These are phyloP conservation scores for Tenthredo mesomela DNA, from an alignment of 2,888 invertebrate species.

Conservation along the genomic window DNA sequence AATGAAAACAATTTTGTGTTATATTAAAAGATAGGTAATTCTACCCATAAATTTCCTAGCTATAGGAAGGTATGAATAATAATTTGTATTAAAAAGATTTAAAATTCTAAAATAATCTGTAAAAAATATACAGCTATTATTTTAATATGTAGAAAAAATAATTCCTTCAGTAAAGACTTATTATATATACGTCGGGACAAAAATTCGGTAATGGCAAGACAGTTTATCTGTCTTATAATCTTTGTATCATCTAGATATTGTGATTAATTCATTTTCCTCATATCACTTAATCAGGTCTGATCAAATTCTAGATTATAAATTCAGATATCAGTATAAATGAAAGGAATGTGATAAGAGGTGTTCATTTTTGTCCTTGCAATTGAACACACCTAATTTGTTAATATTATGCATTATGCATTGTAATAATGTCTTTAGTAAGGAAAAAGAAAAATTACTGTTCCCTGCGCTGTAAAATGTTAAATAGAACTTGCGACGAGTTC, in stretches of 20 bases:
- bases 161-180: background rate
- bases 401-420: conserved; percentile 31
- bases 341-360: background rate
- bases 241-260: background rate
- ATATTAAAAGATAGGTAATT: background rate
- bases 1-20: background rate
- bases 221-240: background rate
- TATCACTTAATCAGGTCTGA: background rate
- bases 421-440: background rate
- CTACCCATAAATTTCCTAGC: conserved; percentile 8
- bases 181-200: background rate
- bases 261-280: background rate
- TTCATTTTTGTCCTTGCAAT: conserved; percentile 6
- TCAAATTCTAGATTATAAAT: background rate
- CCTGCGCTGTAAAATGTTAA: conserved; percentile 78
- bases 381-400: conserved; percentile 21
- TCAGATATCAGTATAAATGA: background rate
- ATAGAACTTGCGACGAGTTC: conserved; percentile 79
- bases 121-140: conserved; percentile 35
- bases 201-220: background rate
- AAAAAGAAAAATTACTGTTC: conserved; percentile 63
- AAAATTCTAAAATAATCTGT: conserved; percentile 36
- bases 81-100: conserved; percentile 8
- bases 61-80: conserved; percentile 8
- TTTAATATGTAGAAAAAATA: background rate